Conservation (phyloP, 1,140 invertebrate genomes). For the Psix sp. region DNA sequence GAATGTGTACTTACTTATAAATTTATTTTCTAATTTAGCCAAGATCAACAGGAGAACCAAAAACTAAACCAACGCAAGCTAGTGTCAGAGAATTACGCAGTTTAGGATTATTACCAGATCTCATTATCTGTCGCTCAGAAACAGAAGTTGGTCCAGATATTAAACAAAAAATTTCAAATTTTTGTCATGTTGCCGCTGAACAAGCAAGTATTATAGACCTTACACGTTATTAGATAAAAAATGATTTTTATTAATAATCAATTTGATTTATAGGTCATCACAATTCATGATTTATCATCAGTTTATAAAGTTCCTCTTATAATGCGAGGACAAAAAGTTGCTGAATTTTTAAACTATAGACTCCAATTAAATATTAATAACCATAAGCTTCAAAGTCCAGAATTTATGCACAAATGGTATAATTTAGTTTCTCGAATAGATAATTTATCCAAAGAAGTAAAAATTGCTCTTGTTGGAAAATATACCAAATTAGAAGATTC, state of each 20-base stretch:
- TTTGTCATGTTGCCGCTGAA: slow-evolving; percentile 95
- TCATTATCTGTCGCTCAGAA: slow-evolving; percentile 96
- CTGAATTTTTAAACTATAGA: slow-evolving; percentile 90
- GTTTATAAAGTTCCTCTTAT: slow-evolving; percentile 97
- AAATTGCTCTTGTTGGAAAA: slow-evolving; percentile 97
- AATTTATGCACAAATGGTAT: slow-evolving; percentile 93
- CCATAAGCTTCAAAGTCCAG: slow-evolving; percentile 78
- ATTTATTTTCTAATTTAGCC: slow-evolving; percentile 76
- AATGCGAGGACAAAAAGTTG: slow-evolving; percentile 95
- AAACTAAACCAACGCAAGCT: slow-evolving; percentile 97
- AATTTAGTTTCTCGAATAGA: slow-evolving; percentile 90
- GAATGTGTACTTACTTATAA: background rate
- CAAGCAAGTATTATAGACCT: slow-evolving; percentile 79
- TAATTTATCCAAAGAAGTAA: slow-evolving; percentile 86
- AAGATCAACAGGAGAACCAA: slow-evolving; percentile 91
- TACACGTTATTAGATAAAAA: background rate
- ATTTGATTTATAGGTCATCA: slow-evolving; percentile 85
- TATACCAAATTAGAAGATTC: slow-evolving; percentile 97
- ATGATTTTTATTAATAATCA: background rate
- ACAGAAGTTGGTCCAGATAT: slow-evolving; percentile 89
- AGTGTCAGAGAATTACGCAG: slow-evolving; percentile 93
- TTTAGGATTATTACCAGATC: slow-evolving; percentile 94
- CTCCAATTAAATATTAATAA: slow-evolving; percentile 86
- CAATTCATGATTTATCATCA: slow-evolving; percentile 94
- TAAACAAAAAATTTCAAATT: slow-evolving; percentile 97